A percentile compares a stretch with the other conserved stretches of the same genome.
phyloP scores from a whole-genome alignment of 2,113 vertebrate species.

The Neoarius graeffei region DNA sequence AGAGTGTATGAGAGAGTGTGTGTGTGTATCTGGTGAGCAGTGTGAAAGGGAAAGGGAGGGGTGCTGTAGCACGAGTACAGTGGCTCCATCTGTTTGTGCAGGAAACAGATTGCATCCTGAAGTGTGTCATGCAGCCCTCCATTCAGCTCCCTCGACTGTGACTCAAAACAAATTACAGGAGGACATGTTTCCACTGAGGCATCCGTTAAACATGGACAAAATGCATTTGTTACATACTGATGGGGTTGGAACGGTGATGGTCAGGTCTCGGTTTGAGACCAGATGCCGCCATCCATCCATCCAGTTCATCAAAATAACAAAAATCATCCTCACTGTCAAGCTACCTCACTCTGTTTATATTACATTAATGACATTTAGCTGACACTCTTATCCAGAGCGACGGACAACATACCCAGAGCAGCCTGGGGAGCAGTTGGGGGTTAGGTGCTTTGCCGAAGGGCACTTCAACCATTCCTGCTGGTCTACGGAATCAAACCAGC shows the following conservation, averaged over 20 bases:
- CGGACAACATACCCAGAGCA: no score
- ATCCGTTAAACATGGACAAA: background rate
- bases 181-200: background rate
- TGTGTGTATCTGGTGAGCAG: background rate
- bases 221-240: background rate
- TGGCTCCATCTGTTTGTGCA: conserved; percentile 73
- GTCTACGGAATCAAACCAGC: no score
- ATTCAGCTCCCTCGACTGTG: conserved; percentile 59
- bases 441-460: no score
- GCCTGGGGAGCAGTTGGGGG: no score
- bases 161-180: conserved; percentile 23
- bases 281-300: background rate
- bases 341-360: background rate
- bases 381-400: no score
- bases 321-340: no score
- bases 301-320: background rate
- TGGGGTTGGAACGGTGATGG: background rate
- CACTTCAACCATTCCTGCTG: no score
- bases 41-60: conserved; percentile 47
- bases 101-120: conserved; percentile 71
- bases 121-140: conserved; percentile 52
- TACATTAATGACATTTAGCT: no score
- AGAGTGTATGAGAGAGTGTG: background rate
- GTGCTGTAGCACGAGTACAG: conserved; percentile 54
- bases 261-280: background rate